A percentile compares a stretch with the other conserved stretches of the same genome.
These are phyloP conservation scores for Drosophila imparisetae DNA, from an alignment of 2,888 invertebrate species.

Conservation along the genomic window DNA sequence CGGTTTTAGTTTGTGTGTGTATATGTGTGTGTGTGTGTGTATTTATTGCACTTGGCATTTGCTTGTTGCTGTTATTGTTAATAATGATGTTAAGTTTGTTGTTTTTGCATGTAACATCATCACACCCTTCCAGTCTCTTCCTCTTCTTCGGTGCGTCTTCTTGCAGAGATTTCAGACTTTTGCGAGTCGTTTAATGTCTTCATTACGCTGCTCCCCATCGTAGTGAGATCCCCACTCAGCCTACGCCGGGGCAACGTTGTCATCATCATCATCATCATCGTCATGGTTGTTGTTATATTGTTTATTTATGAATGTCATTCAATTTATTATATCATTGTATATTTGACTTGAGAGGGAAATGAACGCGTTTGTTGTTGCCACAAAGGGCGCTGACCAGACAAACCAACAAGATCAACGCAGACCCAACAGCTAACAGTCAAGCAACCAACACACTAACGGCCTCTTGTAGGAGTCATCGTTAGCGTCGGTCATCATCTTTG, in stretches of 20 bases:
- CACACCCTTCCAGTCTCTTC: neutral
- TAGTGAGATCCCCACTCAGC: slow-evolving; percentile 37
- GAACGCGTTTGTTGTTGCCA: slow-evolving; percentile 73
- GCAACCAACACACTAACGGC: slow-evolving; percentile 54
- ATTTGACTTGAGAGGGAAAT: slow-evolving; percentile 82
- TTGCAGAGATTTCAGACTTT: slow-evolving; percentile 19
- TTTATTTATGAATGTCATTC: slow-evolving; percentile 84
- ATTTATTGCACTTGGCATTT: slow-evolving; percentile 47
- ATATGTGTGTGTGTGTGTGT: neutral
- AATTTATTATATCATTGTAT: slow-evolving; percentile 83
- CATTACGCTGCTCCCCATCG: slow-evolving; percentile 62
- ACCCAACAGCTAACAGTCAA: slow-evolving; percentile 12
- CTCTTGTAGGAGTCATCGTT: slow-evolving; percentile 71
- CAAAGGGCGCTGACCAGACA: slow-evolving; percentile 71
- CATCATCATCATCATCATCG: slow-evolving; percentile 23
- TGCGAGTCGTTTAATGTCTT: slow-evolving; percentile 68
- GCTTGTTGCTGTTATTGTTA: slow-evolving; percentile 72
- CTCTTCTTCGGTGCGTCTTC: slow-evolving; percentile 25
- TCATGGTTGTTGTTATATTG: slow-evolving; percentile 66
- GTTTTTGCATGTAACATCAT: slow-evolving; percentile 66
- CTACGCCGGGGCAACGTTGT: slow-evolving; percentile 36
- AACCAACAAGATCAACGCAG: slow-evolving; percentile 25
- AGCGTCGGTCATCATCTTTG: slow-evolving; percentile 46
- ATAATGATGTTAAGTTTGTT: slow-evolving; percentile 75
- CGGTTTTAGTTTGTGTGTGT: slow-evolving; percentile 27